A percentile compares a stretch with the other conserved stretches of the same genome.
phyloP scores from a whole-genome alignment of 2,797 vertebrate genomes.

The Florisuga fusca region DNA sequence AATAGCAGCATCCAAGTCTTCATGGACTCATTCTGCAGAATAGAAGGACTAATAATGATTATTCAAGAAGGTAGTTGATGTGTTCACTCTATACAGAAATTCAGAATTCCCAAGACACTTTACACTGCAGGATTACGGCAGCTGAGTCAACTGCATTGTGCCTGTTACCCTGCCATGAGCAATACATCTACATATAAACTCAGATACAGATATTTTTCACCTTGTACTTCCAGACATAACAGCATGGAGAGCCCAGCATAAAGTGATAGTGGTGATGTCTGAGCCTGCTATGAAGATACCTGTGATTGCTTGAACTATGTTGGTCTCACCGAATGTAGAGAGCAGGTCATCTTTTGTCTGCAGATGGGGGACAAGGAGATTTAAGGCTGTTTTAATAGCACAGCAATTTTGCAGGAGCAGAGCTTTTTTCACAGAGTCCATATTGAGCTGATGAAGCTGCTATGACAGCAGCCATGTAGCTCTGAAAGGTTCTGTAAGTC shows the following conservation, averaged over 20 bases:
- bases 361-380: not conserved
- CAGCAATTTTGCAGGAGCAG: not conserved
- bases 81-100: not conserved
- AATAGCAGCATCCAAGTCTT: slow-evolving; percentile 79
- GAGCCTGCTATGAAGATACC: not conserved
- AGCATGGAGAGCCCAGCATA: not conserved
- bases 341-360: not conserved
- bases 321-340: not conserved
- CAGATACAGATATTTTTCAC: not conserved
- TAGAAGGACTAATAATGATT: not conserved
- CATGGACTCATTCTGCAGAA: slow-evolving; percentile 73
- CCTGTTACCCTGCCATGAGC: not conserved
- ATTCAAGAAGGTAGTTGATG: not conserved
- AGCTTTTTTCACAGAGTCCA: not conserved
- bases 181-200: accelerated
- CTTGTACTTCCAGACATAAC: not conserved
- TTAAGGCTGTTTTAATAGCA: not conserved
- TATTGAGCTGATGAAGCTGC: not conserved
- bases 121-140: not conserved
- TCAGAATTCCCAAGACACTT: not conserved
- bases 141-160: not conserved
- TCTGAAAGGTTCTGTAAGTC: not conserved
- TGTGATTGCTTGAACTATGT: not conserved
- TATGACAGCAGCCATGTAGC: not conserved
- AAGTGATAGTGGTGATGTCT: not conserved